Evolutionary conservation across 2,113 vertebrate genomes (phyloP), one percentile per base, ranked within the genome.

Genomic region (Chionodraco myersi): DNA sequence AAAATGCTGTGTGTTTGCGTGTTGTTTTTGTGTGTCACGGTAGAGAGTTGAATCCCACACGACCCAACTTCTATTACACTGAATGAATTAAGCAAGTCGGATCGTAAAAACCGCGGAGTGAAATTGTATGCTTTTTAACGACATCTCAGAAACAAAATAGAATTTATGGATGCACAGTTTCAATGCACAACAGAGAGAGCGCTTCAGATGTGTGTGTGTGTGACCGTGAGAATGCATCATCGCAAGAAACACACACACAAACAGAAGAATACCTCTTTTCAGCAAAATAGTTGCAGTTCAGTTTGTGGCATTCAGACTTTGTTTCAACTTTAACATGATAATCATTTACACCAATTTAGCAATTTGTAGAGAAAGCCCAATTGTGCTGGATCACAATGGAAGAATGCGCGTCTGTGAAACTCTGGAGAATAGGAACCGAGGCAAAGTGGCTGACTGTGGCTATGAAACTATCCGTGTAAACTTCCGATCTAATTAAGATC

Each of bases 401-500:
- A 76, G 79, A 85, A 70, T 91, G 57, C 76, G 59, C 13, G 18
- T 26, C 14, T 53, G 7, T 53, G 44, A 58, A 77, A 34, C n/a
- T 64, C 41, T 9, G 44, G 53, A 68, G 66, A 74, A 58, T 54
- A 63, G 75, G 3, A 79, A 54, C 26, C 6, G 53, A 81, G 30
- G 60, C 26, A 34, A 63, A 75, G 59, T 54, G 77, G 59, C 61
- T 36, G 23, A 30, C 58, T 61, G 65, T 53, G 68, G 45, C 72
- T 75, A 47, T 86, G 79, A 84, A 82, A 72, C 62, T 58, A 11
- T 78, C 62, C 54, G 48, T 80, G 67, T 84, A 67, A 82, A 86
- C 59, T 53, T 80, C 75, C 66, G 76, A 90, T 90, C 87, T 79
- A 87, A 93, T 92, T 86, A 91, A 54, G 57, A 75, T 87, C 87